Base-by-base conservation (phyloP, 2,113 vertebrate genomes). In the Nycticebus coucang region DNA sequence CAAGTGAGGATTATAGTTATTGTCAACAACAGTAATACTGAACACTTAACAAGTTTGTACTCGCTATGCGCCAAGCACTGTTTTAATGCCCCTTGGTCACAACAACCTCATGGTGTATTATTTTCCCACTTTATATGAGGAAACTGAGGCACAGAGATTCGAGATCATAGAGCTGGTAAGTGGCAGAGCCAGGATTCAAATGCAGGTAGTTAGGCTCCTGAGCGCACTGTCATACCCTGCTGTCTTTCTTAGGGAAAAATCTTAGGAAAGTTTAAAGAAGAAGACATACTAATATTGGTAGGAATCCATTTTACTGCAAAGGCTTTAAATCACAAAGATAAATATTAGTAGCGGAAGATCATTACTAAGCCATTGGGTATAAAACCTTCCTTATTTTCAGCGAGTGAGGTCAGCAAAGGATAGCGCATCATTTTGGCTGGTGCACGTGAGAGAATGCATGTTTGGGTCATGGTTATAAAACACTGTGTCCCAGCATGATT, bases 291-390 rank as follows among this genome's bases (percentile, higher is more conserved):
- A 22, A 28, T 74, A 45, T 35, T 45, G 60, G 35, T 53, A 30
- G 59, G 60, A 64, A 93, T 79, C 41, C 35, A 71, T 62, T 78
- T 91, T 28, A 78, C 14, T 77, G 50, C 79, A 10, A 45, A 60
- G 30, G 28, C 74, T 93, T 90, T 81, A 77, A 84, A 69, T 92
- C 81, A 87, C 90, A 86, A 86, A 86, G 79, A 83, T 90, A 66
- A 26, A 60, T 11, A 26, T 35, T 57, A 74, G 75, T 28, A 68
- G n/a, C 59, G 59, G 77, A 87, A 94, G 92, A 15, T 35, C 60
- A 30, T 14, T 24, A 75, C 55, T 59, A 7, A 60, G 64, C 75
- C 5, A 0, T 4, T 55, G 71, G 77, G 37, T 88, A 4, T 79
- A 72, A 93, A 83, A 87, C 11, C 57, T 79, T 74, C 57, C 91